These are phyloP conservation scores for Spodoptera littoralis DNA, from an alignment of 2,888 invertebrate species.

Conservation along the genomic window DNA sequence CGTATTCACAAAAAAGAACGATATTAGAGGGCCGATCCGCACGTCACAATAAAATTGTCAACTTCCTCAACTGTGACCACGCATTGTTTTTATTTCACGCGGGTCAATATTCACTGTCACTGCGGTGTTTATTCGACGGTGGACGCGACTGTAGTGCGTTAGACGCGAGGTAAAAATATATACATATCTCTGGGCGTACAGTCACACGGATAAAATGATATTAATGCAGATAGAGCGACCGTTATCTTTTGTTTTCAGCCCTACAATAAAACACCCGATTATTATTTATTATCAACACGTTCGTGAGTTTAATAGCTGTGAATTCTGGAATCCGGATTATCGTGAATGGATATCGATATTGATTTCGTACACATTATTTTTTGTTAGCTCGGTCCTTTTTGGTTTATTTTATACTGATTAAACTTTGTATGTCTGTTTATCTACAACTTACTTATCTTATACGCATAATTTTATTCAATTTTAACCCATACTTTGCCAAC, in stretches of 20 bases:
- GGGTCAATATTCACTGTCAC: constrained; percentile 32
- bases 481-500: too few species aligned
- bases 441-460: too few species aligned
- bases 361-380: neutral
- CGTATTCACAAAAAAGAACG: constrained; percentile 17
- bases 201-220: constrained; percentile 56
- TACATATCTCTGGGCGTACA: constrained; percentile 54
- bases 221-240: constrained; percentile 43
- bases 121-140: constrained; percentile 31
- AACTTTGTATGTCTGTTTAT: neutral
- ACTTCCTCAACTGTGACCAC: constrained; percentile 37
- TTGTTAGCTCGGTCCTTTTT: neutral
- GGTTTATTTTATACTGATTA: neutral
- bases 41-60: constrained; percentile 42
- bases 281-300: constrained; percentile 36
- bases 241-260: constrained; percentile 49
- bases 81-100: constrained; percentile 22
- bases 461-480: too few species aligned
- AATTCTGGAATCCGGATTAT: constrained; percentile 12
- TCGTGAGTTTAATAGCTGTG: constrained; percentile 12
- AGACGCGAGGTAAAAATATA: constrained; percentile 61
- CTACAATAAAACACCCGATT: constrained; percentile 45
- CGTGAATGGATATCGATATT: constrained; percentile 9
- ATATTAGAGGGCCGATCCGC: constrained; percentile 20
- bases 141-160: constrained; percentile 62